Conservation (phyloP, 2,888 invertebrate genomes). For the Cheilosia pagana region DNA sequence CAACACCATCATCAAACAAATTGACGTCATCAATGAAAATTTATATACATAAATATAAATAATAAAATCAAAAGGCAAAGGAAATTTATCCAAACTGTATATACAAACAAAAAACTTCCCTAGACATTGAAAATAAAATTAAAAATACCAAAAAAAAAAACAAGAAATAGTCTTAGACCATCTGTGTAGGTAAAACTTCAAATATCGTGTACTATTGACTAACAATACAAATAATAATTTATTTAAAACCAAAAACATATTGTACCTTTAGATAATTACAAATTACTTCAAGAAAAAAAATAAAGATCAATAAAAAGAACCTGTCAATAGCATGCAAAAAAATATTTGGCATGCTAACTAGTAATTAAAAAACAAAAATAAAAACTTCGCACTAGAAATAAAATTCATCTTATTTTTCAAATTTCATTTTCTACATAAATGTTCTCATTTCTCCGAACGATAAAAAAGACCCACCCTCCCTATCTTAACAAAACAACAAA, state of each 20-base stretch:
- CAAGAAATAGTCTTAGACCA: slow-evolving; percentile 70
- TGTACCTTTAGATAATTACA: slow-evolving; percentile 74
- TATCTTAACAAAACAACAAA: slow-evolving; percentile 17
- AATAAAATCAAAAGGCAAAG: slow-evolving; percentile 48
- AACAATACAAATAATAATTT: slow-evolving; percentile 70
- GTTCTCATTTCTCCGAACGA: slow-evolving; percentile 61
- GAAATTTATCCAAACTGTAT: slow-evolving; percentile 61
- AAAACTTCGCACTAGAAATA: slow-evolving; percentile 64
- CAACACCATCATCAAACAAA: slow-evolving; percentile 56
- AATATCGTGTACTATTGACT: slow-evolving; percentile 74
- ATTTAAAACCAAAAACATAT: slow-evolving; percentile 68
- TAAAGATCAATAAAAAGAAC: slow-evolving; percentile 58
- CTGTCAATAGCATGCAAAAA: slow-evolving; percentile 64
- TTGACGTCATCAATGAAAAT: slow-evolving; percentile 43
- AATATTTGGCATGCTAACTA: slow-evolving; percentile 67
- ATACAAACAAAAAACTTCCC: slow-evolving; percentile 67
- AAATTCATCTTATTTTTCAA: slow-evolving; percentile 50
- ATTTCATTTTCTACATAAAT: slow-evolving; percentile 51
- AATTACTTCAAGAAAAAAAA: slow-evolving; percentile 67
- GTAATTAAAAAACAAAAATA: slow-evolving; percentile 38
- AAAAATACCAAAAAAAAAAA: slow-evolving; percentile 9
- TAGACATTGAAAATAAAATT: slow-evolving; percentile 66
- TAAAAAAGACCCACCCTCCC: slow-evolving; percentile 70
- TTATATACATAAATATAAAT: slow-evolving; percentile 26
- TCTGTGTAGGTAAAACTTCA: slow-evolving; percentile 73